phyloP scores from a whole-genome alignment of 2,113 vertebrate species.

The Ifrita kowaldi region DNA sequence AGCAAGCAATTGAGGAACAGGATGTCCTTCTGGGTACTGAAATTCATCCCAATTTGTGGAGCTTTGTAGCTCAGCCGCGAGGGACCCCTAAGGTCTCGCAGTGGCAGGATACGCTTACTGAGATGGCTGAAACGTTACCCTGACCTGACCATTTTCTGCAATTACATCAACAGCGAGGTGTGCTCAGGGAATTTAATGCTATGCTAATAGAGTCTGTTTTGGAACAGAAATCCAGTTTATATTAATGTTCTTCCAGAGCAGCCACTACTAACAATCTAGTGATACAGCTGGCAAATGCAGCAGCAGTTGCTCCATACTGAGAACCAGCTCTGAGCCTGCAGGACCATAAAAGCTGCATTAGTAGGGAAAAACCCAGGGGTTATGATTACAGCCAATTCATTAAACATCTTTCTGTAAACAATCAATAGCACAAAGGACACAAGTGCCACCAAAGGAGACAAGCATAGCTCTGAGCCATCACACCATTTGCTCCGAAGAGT shows the following conservation, averaged over 20 bases:
- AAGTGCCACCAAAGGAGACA: not conserved
- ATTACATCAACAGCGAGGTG: not conserved
- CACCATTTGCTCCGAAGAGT: not conserved
- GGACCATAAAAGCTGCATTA: slow-evolving; percentile 22
- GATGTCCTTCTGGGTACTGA: not conserved
- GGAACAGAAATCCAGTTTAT: slow-evolving; percentile 15
- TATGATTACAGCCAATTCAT: not conserved
- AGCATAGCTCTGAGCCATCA: not conserved
- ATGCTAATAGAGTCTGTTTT: not conserved
- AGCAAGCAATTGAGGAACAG: not conserved
- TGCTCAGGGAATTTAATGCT: not conserved
- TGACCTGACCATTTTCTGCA: not conserved
- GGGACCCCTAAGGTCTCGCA: not conserved
- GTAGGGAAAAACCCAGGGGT: not conserved
- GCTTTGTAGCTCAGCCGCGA: not conserved
- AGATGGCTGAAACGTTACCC: not conserved
- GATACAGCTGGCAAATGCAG: not conserved
- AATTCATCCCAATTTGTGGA: not conserved
- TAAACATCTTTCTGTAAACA: slow-evolving; percentile 9
- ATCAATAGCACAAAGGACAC: not conserved
- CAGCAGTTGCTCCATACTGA: not conserved
- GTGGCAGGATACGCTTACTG: not conserved
- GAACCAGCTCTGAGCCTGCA: not conserved
- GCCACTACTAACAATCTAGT: not conserved
- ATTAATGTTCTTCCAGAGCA: slow-evolving; percentile 4